Evolutionary conservation across 2,113 vertebrate species (phyloP).

Genomic region (Oreochromis tanganicae): DNA sequence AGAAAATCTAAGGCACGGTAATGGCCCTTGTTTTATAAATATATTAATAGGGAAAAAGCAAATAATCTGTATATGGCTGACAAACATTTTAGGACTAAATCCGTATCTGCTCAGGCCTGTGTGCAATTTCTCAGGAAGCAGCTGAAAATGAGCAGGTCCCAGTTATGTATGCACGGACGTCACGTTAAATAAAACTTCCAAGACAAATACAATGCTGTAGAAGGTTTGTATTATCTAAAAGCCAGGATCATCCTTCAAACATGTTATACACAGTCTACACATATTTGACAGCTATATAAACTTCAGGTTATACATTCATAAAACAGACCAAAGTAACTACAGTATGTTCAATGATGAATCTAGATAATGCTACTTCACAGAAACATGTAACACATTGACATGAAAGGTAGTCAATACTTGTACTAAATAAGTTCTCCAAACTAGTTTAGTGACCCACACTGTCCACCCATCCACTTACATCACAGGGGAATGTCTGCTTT

Average conservation of each 20-base stretch:
- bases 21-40: background rate
- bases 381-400: slow-evolving; percentile 55
- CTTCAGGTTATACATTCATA: slow-evolving; percentile 48
- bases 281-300: slow-evolving; percentile 44
- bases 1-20: background rate
- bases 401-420: slow-evolving; percentile 2
- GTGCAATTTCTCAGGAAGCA: background rate
- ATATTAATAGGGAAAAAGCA: background rate
- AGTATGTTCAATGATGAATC: slow-evolving; percentile 26
- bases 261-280: slow-evolving; percentile 35
- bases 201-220: slow-evolving; percentile 4
- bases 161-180: background rate
- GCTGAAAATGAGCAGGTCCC: background rate
- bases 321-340: slow-evolving; percentile 34
- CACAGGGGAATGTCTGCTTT: background rate
- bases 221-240: slow-evolving; percentile 55
- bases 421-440: slow-evolving; percentile 4
- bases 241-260: slow-evolving; percentile 26
- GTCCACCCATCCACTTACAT: background rate
- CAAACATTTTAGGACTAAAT: background rate
- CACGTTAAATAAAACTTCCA: background rate
- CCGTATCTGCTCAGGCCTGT: background rate
- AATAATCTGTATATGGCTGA: background rate
- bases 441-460: background rate
- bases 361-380: slow-evolving; percentile 45